Evolutionary conservation across 2,797 vertebrate species (phyloP), one percentile per base, ranked within the genome.

Genomic region (Lutjanus argentimaculatus): DNA sequence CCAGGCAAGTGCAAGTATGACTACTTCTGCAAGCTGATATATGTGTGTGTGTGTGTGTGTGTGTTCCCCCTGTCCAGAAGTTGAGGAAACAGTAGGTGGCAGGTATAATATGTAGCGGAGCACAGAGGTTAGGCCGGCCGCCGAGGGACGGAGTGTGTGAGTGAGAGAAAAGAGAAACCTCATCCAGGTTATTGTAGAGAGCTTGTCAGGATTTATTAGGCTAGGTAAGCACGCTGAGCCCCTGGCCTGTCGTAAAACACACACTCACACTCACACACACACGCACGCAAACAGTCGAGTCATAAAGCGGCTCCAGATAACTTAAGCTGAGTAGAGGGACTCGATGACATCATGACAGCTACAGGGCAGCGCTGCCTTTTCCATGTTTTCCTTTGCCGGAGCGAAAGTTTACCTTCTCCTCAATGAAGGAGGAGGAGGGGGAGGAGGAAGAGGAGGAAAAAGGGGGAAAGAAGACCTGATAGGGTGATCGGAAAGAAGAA

Each of bases 311-410:
- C 79, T 85, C 87, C 88, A 93, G 93, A 94, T 95, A 93, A 90
- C 89, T 94, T 93, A 89, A 94, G 90, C 91, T 68, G 91, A 93
- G 91, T 85, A 68, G 69, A 84, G 91, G 92, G 90, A 93, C 89
- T 92, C 84, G 7, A 92, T 95, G 92, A 95, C 93, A 94, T 95
- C 94, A 96, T 92, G 87, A 93, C 88, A 93, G 84, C 82, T 83
- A 86, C 75, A 74, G 86, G 80, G 85, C 85, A 89, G 72, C 46
- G 71, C 82, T 65, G 81, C 81, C 86, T 87, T 90, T 86, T 83
- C 78, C 82, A 84, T 89, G 88, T 90, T 92, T 92, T 89, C 85
- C 76, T 92, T 91, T 62, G 48, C 73, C 3, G 49, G 67, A 89
- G 79, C 1, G 61, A 89, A 88, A 85, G 85, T 89, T 87, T 90